A percentile compares a stretch with the other conserved stretches of the same genome.
phyloP scores from a whole-genome alignment of 1,140 invertebrate genomes.

The Lepidurus arcticus region DNA sequence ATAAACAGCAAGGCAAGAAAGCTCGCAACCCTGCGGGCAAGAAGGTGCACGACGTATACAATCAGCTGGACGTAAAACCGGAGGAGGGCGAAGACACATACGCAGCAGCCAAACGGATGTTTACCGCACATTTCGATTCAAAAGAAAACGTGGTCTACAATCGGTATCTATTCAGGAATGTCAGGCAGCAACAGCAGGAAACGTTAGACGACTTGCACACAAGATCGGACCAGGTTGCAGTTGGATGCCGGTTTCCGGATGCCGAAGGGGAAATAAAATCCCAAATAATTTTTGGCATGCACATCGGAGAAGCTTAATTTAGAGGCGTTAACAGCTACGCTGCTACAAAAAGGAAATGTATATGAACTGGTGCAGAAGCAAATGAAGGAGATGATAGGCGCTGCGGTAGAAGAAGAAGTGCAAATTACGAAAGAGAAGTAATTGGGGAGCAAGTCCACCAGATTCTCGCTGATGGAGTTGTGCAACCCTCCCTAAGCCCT shows the following conservation, averaged over 20 bases:
- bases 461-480: slow-evolving; percentile 45
- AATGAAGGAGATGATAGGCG: neutral
- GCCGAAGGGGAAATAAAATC: neutral
- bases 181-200: neutral
- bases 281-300: neutral
- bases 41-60: neutral
- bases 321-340: neutral
- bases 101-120: too few species aligned
- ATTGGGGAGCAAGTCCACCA: slow-evolving; percentile 26
- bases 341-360: neutral
- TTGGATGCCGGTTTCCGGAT: neutral
- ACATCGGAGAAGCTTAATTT: neutral
- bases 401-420: too few species aligned
- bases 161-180: neutral
- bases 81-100: too few species aligned
- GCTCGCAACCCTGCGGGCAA: too few species aligned
- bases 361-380: neutral
- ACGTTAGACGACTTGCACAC: neutral
- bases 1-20: too few species aligned
- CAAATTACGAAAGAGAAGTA: slow-evolving; percentile 21
- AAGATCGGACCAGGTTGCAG: neutral
- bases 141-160: neutral
- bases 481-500: slow-evolving; percentile 44
- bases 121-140: too few species aligned
- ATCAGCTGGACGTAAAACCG: neutral